phyloP scores from a whole-genome alignment of 2,113 vertebrate species.

The Andinoacara biseriatus region DNA sequence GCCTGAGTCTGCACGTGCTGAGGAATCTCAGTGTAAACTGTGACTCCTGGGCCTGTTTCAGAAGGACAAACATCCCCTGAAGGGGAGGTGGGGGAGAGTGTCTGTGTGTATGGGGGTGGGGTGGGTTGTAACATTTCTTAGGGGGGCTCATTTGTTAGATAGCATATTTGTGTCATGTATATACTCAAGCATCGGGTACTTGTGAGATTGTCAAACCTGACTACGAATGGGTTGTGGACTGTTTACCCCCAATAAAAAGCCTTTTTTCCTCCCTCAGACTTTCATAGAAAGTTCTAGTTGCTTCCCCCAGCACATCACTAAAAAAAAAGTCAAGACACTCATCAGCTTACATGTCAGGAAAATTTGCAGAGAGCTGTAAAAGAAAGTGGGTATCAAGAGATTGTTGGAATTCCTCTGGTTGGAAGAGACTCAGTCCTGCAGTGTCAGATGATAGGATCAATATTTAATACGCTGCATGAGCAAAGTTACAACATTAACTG shows the following conservation, averaged over 20 bases:
- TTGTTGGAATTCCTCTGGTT: not conserved
- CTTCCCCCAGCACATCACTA: not conserved
- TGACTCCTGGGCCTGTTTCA: not conserved
- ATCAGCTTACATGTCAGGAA: conserved; percentile 18
- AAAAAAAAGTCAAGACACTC: not conserved
- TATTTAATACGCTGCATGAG: not conserved
- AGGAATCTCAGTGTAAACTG: conserved; percentile 67
- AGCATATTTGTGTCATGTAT: not conserved
- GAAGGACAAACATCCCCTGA: conserved; percentile 14
- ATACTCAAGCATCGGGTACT: not conserved
- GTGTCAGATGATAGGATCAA: not conserved
- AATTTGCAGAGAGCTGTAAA: conserved; percentile 4
- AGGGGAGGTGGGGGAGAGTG: not conserved
- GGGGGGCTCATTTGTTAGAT: not conserved
- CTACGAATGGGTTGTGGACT: not conserved
- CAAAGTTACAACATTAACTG: not conserved
- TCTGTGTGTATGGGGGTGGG: not conserved
- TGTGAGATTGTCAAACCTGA: not conserved
- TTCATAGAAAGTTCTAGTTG: conserved; percentile 9
- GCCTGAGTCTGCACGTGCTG: conserved; percentile 17
- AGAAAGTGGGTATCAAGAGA: not conserved
- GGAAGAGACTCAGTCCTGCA: not conserved
- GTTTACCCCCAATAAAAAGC: not conserved
- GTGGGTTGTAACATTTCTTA: not conserved
- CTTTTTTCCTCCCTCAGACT: not conserved